These are phyloP conservation scores for Heterohyrax brucei DNA, from an alignment of 2,797 vertebrate genomes.

Conservation along the genomic window DNA sequence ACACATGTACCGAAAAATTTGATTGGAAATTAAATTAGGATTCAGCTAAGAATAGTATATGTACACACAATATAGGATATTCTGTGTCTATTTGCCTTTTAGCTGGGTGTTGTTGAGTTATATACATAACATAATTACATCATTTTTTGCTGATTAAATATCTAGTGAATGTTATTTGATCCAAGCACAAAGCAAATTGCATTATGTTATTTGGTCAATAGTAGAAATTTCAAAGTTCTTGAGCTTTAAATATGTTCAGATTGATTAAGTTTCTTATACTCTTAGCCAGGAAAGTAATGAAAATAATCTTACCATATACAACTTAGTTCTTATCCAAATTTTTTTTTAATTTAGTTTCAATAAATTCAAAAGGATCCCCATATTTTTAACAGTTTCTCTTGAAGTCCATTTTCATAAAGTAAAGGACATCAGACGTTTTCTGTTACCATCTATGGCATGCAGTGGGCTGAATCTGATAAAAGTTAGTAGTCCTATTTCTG, in stretches of 20 bases:
- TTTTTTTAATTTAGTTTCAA: constrained; percentile 37
- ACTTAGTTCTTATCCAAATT: constrained; percentile 21
- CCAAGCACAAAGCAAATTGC: not conserved
- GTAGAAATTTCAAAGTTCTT: constrained; percentile 4
- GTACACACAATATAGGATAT: not conserved
- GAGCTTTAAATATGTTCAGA: not conserved
- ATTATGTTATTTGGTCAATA: not conserved
- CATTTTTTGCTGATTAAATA: not conserved
- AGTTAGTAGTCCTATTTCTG: constrained; percentile 87
- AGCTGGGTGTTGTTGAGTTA: not conserved
- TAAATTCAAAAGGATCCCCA: constrained; percentile 10
- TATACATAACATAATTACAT: not conserved
- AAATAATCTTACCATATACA: not conserved
- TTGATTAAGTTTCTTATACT: not conserved
- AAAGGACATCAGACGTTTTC: constrained; percentile 78
- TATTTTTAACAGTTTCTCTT: constrained; percentile 66
- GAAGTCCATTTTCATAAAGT: constrained; percentile 74
- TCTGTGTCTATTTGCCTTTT: not conserved
- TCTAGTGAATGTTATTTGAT: constrained; percentile 18
- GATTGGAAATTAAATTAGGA: not conserved
- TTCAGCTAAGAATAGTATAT: not conserved
- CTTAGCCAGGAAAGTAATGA: not conserved
- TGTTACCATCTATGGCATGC: constrained; percentile 82
- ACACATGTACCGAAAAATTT: not conserved
- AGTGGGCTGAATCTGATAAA: constrained; percentile 85